phyloP scores from a whole-genome alignment of 2,797 vertebrate species.

The Notamacropus eugenii region DNA sequence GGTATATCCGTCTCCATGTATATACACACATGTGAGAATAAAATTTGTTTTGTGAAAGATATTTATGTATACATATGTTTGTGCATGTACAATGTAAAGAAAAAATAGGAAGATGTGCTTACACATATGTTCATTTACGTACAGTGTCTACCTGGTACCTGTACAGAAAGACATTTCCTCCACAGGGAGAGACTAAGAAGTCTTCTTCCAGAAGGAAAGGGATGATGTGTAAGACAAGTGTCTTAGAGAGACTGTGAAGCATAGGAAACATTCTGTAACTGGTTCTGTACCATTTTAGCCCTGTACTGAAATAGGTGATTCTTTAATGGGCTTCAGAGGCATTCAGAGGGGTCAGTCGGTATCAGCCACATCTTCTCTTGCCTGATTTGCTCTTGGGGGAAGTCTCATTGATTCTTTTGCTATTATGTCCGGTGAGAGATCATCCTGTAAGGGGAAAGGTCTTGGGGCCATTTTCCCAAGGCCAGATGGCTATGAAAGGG shows the following conservation, averaged over 20 bases:
- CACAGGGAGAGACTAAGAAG: neutral
- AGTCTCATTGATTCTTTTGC: neutral
- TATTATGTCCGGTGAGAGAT: neutral
- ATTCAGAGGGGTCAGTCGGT: too few relatives aligned
- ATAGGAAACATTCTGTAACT: neutral
- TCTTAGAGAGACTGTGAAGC: neutral
- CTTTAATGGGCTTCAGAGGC: neutral
- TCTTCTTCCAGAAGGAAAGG: neutral
- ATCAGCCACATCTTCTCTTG: neutral
- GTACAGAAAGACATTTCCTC: neutral
- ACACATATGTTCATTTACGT: neutral
- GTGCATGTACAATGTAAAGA: neutral
- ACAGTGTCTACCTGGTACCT: neutral
- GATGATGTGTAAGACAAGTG: neutral
- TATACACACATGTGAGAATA: neutral
- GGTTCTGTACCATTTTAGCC: neutral
- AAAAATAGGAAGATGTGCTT: neutral
- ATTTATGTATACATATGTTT: neutral
- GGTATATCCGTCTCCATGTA: too few relatives aligned
- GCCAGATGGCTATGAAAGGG: neutral
- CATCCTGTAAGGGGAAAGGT: neutral
- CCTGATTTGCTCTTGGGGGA: neutral
- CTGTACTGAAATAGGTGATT: neutral
- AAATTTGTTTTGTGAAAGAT: neutral
- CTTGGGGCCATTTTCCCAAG: neutral